Evolutionary conservation across 2,888 invertebrate genomes (phyloP), one percentile per base, ranked within the genome.

Genomic region (Ischnura elegans): DNA sequence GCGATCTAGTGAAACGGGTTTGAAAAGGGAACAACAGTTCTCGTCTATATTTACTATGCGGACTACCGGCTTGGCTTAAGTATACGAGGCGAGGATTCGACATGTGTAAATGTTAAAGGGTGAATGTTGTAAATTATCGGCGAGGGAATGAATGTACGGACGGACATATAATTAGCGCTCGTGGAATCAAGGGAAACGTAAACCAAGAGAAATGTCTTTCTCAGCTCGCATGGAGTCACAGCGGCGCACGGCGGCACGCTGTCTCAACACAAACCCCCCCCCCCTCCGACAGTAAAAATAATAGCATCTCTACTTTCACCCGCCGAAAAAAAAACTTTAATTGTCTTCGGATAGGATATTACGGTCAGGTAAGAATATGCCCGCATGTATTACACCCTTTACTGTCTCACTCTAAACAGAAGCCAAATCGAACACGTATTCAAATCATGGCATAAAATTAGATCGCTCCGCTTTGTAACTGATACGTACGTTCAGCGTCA

Each of bases 1-100:
- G 36, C 16, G 76, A 36, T 76, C 76, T 76, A 76, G 76, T 76
- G 29, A 76, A 76, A 76, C 76, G 76, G 76, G 76, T 76, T 76
- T 76, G 76, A 36, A n/a, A n/a, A 76, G 2, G 76, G 25, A 13
- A 8, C 36, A 10, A 21, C 76, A 36, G 25, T 76, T 36, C 76
- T n/a, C 29, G 76, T n/a, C 25, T 8, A 10, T 29, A 10, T 76
- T 76, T 76, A 36, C 76, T 36, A 76, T 76, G 76, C 76, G 29
- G 13, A 76, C 76, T 76, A 36, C 36, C 36, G 76, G 76, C 76
- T 36, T 29, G 76, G 36, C 29, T 10, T 76, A 76, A 36, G 51
- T 51, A 51, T 51, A 76, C 13, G 36, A 76, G 29, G 10, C 36
- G 36, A 36, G 76, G 76, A 76, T 76, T 76, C 36, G 36, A 36